Conservation (phyloP, 2,113 vertebrate genomes). For the Phylloscopus trochilus region DNA sequence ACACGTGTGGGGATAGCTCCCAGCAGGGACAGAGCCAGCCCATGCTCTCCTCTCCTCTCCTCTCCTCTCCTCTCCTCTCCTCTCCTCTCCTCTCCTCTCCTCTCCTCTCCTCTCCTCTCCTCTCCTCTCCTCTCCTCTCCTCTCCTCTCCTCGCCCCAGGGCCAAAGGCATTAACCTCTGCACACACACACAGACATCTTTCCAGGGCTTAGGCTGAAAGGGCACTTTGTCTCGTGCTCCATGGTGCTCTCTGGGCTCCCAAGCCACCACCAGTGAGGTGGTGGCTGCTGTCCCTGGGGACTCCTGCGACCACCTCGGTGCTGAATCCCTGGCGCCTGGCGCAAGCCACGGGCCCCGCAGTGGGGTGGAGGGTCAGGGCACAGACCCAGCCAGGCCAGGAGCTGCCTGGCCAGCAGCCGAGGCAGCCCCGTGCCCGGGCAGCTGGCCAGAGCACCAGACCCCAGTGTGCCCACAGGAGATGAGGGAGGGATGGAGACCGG, state of each 20-base stretch:
- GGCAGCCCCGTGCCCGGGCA: neutral
- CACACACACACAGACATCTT: slow-evolving; percentile 36
- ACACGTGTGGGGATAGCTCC: neutral
- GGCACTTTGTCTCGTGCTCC: slow-evolving; percentile 70
- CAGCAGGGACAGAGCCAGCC: neutral
- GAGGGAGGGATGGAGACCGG: neutral
- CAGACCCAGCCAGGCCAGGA: neutral
- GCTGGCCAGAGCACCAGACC: neutral
- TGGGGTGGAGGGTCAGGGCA: neutral
- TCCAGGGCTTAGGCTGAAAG: slow-evolving; percentile 65
- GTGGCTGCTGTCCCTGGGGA: neutral
- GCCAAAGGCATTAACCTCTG: slow-evolving; percentile 45
- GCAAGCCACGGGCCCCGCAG: neutral
- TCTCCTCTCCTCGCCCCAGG: neutral
- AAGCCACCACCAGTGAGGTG: neutral
- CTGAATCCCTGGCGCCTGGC: slow-evolving; percentile 57
- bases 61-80: neutral
- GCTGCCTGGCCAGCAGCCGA: neutral
- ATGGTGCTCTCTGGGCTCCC: slow-evolving; percentile 27
- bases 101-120: neutral
- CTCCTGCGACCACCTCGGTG: slow-evolving; percentile 54
- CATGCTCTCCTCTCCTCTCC: neutral
- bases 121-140: neutral
- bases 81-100: neutral
- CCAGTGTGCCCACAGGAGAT: neutral